Evolutionary conservation across 2,113 vertebrate species (phyloP).

Genomic region (Sialia sialis): DNA sequence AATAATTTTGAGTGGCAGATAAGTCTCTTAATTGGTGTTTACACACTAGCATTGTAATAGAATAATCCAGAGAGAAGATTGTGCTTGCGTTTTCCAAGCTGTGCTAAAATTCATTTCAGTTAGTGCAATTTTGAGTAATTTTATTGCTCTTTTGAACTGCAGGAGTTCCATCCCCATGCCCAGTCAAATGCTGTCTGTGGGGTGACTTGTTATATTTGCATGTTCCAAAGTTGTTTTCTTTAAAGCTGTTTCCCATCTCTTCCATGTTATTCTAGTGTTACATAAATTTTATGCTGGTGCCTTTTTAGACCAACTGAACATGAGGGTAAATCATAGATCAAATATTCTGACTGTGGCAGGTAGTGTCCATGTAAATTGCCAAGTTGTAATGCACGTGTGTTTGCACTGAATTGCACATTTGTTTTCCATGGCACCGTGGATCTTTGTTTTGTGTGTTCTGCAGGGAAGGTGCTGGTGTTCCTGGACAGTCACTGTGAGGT

Average conservation of each 20-base stretch:
- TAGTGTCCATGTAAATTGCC: neutral
- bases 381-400: neutral
- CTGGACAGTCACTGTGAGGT: constrained; percentile 98
- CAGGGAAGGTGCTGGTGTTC: constrained; percentile 93
- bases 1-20: neutral
- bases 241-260: neutral
- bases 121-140: neutral
- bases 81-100: neutral
- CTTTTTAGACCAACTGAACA: neutral
- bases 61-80: neutral
- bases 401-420: accelerated
- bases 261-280: neutral
- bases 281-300: neutral
- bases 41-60: neutral
- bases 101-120: neutral
- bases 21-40: neutral
- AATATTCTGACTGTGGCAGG: neutral
- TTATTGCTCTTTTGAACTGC: neutral
- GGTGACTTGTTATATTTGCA: neutral
- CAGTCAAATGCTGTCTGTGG: neutral
- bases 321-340: neutral
- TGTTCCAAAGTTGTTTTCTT: neutral
- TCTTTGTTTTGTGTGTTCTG: neutral
- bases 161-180: neutral
- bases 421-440: neutral